Base-by-base conservation (phyloP, 2,888 invertebrate genomes). In the Agapostemon virescens region DNA sequence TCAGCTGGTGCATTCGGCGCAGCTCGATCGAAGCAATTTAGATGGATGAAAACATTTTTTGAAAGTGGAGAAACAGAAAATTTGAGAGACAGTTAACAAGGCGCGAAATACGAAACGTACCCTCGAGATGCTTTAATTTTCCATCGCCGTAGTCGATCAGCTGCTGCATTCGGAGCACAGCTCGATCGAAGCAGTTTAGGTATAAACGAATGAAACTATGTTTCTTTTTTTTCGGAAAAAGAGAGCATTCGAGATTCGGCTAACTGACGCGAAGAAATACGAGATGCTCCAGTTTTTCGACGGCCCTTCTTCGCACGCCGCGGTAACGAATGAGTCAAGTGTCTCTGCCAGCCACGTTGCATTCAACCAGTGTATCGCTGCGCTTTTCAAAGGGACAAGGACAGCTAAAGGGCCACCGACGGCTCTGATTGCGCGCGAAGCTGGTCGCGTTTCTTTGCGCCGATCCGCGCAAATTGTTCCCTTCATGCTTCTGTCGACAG, bases 271-370 rank as follows among this genome's bases (percentile, higher is more conserved):
- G 30, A 73, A 66, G 76, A 75, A 82, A 82, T 69, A 63, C 23
- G 66, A 84, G 66, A 83, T 83, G 83, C 74, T 86, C 84, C 76
- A 84, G 78, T 88, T 86, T 86, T 85, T 83, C 79, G 76, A 75
- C 77, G 79, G 78, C 49, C 73, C 49, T 69, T 75, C 49, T 79
- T 74, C 42, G 77, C 69, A 52, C 68, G 67, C 55, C 42, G 33
- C 79, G 74, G 82, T 81, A 77, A 81, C 84, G 76, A 85, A 85
- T 69, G 69, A 77, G 73, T 77, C 70, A 76, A 87, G 78, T 63
- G 73, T 7, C 81, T 77, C 81, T 86, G 72, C 40, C 38, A 68
- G 76, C 58, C 71, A 76, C 81, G 84, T 82, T 84, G 82, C 84
- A 84, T 82, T 87, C 84, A 85, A 87, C 83, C 82, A 85, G 73